Evolutionary conservation across 2,888 invertebrate species (phyloP).

Genomic region (Morpho achilles): DNA sequence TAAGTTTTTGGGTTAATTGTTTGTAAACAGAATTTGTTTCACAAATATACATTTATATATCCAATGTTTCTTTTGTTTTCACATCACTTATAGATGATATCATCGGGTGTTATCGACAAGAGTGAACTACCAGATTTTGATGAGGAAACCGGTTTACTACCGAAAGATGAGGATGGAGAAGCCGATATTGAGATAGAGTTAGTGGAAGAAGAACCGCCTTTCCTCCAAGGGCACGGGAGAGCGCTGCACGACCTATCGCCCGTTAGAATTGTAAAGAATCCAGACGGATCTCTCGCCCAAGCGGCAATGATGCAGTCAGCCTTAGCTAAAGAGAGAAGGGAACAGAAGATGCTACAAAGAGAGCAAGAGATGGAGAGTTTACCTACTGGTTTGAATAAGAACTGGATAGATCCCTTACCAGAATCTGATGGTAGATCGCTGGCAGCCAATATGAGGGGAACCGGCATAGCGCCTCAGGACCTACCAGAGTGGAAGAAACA

Average conservation of each 20-base stretch:
- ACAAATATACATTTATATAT: too few species aligned
- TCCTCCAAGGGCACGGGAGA: slow-evolving; percentile 95
- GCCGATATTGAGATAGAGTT: slow-evolving; percentile 99
- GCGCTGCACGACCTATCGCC: slow-evolving; percentile 95
- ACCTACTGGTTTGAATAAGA: slow-evolving; percentile 90
- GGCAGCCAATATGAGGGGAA: slow-evolving; percentile 90
- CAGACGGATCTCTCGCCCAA: slow-evolving; percentile 98
- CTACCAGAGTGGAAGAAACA: slow-evolving; percentile 99
- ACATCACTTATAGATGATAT: slow-evolving; percentile 84
- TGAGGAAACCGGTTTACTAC: slow-evolving; percentile 95
- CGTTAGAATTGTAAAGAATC: slow-evolving; percentile 97
- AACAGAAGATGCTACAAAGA: slow-evolving; percentile 96
- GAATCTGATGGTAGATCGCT: slow-evolving; percentile 86
- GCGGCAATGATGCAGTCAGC: slow-evolving; percentile 99
- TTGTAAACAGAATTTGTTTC: too few species aligned
- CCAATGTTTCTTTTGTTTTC: too few species aligned
- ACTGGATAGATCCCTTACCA: slow-evolving; percentile 98
- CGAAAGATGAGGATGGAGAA: slow-evolving; percentile 95
- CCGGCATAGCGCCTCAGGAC: slow-evolving; percentile 91
- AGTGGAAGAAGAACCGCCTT: slow-evolving; percentile 99
- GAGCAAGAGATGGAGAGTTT: slow-evolving; percentile 93
- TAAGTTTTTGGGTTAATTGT: too few species aligned
- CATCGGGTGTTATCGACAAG: slow-evolving; percentile 94
- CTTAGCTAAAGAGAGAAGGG: slow-evolving; percentile 96
- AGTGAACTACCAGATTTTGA: slow-evolving; percentile 98